Base-by-base conservation (phyloP, 2,113 vertebrate species). In the Pelecanoides urinatrix region DNA sequence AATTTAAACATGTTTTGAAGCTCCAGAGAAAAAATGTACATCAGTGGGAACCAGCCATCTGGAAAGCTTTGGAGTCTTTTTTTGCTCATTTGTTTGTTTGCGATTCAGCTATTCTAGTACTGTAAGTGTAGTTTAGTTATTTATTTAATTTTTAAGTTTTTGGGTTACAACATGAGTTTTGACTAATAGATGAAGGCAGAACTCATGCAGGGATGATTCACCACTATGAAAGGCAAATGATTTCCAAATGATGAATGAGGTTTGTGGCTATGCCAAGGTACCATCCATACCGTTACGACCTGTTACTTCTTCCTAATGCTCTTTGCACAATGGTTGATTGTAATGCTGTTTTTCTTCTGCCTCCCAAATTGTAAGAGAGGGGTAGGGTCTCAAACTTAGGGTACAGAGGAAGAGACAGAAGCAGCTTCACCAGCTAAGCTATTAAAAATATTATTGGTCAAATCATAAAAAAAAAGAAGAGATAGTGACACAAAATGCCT, bases 61-160 rank as follows among this genome's bases (percentile, higher is more conserved):
- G 96, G 95, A 97, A 96, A 92, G 81, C 84, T 96, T 85, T 55
- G 66, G 86, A 96, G 65, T 82, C 77, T 92, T 77, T 94, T 96
- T 96, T 95, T 95, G 91, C 91, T 97, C 91, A 88, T 94, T 95
- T 96, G 91, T 96, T 97, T 97, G 85, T 97, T 97, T 96, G 90
- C 17, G 11, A 88, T 87, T 94, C 93, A 96, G 78, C 86, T 87
- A 34, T 88, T 95, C 61, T 77, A 76, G 59, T 90, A 76, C 74
- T 79, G 13, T 50, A 75, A 75, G 65, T 45, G 20, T 84, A 85
- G 79, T 89, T 91, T 66, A 80, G 67, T 92, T 96, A 88, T 53
- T 86, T 95, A 72, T 89, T 96, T 93, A 61, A 55, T 79, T 83
- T 80, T 80, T 34, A 94, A 93, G 68, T 80, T 95, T 95, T 84